phyloP scores from a whole-genome alignment of 1,140 invertebrate genomes.

The Camponotus pennsylvanicus region DNA sequence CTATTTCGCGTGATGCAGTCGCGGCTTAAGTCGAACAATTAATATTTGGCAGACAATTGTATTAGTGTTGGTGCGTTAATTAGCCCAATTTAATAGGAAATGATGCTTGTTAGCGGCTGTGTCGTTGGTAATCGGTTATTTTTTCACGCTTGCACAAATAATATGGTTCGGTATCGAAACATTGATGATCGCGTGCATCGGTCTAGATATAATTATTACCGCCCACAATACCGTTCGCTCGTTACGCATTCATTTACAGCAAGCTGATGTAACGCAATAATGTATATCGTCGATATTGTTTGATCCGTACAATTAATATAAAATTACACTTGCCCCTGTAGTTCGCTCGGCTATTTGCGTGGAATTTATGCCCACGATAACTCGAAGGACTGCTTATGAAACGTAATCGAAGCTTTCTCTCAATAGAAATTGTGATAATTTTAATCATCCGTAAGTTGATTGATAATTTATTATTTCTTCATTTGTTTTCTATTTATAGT shows the following conservation, averaged over 20 bases:
- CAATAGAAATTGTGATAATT: not conserved
- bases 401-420: constrained; percentile 1
- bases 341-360: constrained; percentile 43
- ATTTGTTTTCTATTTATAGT: not conserved
- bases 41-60: constrained; percentile 49
- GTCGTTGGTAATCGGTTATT: constrained; percentile 58
- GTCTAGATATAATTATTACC: constrained; percentile 74
- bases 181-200: constrained; percentile 54
- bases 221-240: constrained; percentile 68
- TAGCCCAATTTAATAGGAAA: constrained; percentile 59
- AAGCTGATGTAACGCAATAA: constrained; percentile 70
- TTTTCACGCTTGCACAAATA: constrained; percentile 63
- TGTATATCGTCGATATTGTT: constrained; percentile 72
- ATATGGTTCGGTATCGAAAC: constrained; percentile 65
- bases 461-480: not conserved
- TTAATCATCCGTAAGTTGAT: not conserved
- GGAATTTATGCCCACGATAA: constrained; percentile 60
- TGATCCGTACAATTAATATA: constrained; percentile 72
- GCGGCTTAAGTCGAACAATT: constrained; percentile 60
- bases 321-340: constrained; percentile 66
- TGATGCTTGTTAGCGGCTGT: constrained; percentile 50
- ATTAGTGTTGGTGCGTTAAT: constrained; percentile 44
- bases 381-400: constrained; percentile 48
- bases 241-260: constrained; percentile 74
- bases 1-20: constrained; percentile 20